These are phyloP conservation scores for Solen grandis DNA, from an alignment of 1,140 invertebrate genomes.

Conservation along the genomic window DNA sequence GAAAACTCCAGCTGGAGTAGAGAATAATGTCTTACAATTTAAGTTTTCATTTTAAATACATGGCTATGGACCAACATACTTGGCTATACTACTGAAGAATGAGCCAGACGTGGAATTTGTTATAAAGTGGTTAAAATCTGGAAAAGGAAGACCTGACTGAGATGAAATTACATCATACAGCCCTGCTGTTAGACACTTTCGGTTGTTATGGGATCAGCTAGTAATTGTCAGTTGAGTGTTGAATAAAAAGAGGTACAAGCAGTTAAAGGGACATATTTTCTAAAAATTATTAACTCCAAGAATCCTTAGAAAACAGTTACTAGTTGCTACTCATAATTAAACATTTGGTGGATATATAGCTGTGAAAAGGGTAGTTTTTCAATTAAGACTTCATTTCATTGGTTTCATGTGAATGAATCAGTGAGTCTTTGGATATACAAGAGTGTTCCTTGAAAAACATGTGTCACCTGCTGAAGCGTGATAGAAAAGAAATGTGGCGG, in stretches of 20 bases:
- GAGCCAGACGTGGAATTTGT: conserved; percentile 1
- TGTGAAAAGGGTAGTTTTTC: neutral
- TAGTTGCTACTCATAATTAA: neutral
- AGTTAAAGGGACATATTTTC: too few relatives aligned
- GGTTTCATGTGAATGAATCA: neutral
- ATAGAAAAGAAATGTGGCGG: too few relatives aligned
- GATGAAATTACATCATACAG: conserved; percentile 10
- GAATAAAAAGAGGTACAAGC: too few relatives aligned
- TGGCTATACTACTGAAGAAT: conserved; percentile 2
- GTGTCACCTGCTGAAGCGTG: too few relatives aligned
- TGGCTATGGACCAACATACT: neutral
- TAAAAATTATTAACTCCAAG: too few relatives aligned
- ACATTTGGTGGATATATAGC: neutral
- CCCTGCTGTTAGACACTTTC: neutral
- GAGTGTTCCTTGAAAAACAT: too few relatives aligned
- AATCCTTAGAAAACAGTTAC: neutral
- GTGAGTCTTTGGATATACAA: too few relatives aligned
- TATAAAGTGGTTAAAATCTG: neutral
- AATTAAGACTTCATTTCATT: conserved; percentile 12
- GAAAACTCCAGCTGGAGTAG: neutral
- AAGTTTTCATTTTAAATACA: neutral
- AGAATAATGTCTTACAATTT: neutral
- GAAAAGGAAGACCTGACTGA: conserved; percentile 14
- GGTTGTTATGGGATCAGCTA: too few relatives aligned
- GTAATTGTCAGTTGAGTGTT: too few relatives aligned